Conservation (phyloP, 2,888 invertebrate genomes). For the Phyllotreta striolata region DNA sequence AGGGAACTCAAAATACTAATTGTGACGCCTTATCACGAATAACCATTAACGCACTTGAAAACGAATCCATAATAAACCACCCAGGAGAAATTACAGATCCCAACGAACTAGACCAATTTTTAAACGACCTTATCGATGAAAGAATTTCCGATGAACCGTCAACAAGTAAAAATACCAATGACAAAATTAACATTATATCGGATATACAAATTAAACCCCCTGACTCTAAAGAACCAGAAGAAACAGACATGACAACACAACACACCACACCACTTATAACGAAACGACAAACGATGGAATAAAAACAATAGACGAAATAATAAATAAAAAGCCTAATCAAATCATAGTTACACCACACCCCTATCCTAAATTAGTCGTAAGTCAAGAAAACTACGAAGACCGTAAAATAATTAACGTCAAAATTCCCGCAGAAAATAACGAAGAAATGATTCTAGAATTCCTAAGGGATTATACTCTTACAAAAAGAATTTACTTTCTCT, state of each 20-base stretch:
- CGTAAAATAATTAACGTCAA: slow-evolving; percentile 7
- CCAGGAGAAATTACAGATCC: slow-evolving; percentile 1
- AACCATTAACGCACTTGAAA: slow-evolving; percentile 17
- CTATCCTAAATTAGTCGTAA: slow-evolving; percentile 15
- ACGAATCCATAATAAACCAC: slow-evolving; percentile 18
- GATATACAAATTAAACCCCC: not conserved
- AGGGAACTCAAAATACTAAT: slow-evolving; percentile 18
- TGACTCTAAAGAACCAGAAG: not conserved
- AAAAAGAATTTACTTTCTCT: slow-evolving; percentile 13
- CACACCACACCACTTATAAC: slow-evolving; percentile 3
- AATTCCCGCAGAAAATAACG: slow-evolving; percentile 9
- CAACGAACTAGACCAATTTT: no score
- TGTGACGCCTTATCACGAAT: slow-evolving; percentile 20
- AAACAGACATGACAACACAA: not conserved
- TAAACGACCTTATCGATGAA: no score
- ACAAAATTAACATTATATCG: slow-evolving; percentile 5
- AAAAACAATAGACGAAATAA: slow-evolving; percentile 20
- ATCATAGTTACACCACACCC: slow-evolving; percentile 12
- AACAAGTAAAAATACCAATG: no score
- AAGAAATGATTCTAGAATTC: slow-evolving; percentile 9
- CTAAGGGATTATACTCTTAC: slow-evolving; percentile 12
- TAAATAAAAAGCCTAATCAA: slow-evolving; percentile 15
- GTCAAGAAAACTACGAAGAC: slow-evolving; percentile 11
- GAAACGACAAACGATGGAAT: slow-evolving; percentile 4
- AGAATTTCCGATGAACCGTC: no score